Percentiles rank a stretch among this genome's conserved stretches.
Evolutionary conservation across 1,140 invertebrate species (phyloP).

Genomic region (Bactericera cockerelli): DNA sequence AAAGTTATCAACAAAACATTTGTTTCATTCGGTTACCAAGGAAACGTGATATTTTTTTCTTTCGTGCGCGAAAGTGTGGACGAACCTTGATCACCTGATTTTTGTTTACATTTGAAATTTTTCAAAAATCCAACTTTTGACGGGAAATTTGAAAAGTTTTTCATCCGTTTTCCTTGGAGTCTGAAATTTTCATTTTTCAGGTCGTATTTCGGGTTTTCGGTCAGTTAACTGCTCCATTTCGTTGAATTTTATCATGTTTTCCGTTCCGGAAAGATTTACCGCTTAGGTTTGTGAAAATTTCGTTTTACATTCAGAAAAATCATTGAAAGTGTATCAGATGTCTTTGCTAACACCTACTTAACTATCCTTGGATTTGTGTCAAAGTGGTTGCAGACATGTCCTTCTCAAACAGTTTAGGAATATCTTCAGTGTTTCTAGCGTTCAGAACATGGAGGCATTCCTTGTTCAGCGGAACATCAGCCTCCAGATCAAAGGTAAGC

Average conservation of each 20-base stretch:
- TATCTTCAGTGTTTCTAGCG: background rate
- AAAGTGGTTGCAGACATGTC: background rate
- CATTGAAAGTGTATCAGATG: too few relatives aligned
- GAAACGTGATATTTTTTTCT: too few relatives aligned
- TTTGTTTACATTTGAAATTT: background rate
- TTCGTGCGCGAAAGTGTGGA: background rate
- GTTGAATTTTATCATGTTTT: too few relatives aligned
- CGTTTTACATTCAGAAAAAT: too few relatives aligned
- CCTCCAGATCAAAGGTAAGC: background rate
- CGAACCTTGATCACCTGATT: background rate
- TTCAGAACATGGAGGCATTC: slow-evolving; percentile 5
- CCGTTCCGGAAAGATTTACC: too few relatives aligned
- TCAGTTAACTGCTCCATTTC: background rate
- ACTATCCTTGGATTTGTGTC: too few relatives aligned
- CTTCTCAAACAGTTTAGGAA: slow-evolving; percentile 1
- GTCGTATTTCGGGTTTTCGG: background rate
- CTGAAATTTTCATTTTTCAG: background rate
- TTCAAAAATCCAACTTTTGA: background rate
- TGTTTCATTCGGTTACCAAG: too few relatives aligned
- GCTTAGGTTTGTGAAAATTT: too few relatives aligned
- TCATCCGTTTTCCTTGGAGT: background rate
- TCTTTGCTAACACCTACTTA: too few relatives aligned
- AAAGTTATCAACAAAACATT: too few relatives aligned
- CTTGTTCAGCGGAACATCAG: background rate
- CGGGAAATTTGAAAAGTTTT: slow-evolving; percentile 7